A percentile compares a stretch with the other conserved stretches of the same genome.
These are phyloP conservation scores for Leptestheria dahalacensis DNA, from an alignment of 1,140 invertebrate species.

Conservation along the genomic window DNA sequence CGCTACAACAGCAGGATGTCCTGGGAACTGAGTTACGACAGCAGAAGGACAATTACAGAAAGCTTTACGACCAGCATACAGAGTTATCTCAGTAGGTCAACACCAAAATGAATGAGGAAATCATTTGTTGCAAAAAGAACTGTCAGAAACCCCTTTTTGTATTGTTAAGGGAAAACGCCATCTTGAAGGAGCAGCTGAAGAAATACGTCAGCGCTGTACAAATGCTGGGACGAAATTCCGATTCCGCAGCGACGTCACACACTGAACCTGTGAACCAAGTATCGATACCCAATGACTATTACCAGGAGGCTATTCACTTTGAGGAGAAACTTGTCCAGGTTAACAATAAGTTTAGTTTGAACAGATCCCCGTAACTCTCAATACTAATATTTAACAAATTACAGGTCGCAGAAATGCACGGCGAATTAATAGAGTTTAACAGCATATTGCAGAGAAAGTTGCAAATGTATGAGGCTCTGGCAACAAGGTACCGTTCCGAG, in stretches of 20 bases:
- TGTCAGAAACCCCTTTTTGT: not conserved
- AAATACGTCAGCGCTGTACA: slow-evolving; percentile 83
- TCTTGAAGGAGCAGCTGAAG: slow-evolving; percentile 70
- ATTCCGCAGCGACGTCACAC: not conserved
- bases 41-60: not conserved
- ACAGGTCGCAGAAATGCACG: slow-evolving; percentile 88
- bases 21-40: not conserved
- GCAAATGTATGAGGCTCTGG: slow-evolving; percentile 41
- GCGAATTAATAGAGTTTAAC: slow-evolving; percentile 89
- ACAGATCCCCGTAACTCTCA: not conserved
- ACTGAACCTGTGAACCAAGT: no score
- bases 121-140: slow-evolving; percentile 5
- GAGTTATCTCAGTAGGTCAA: no score
- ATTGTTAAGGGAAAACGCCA: slow-evolving; percentile 58
- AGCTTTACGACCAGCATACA: not conserved
- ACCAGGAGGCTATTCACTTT: slow-evolving; percentile 34
- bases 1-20: not conserved
- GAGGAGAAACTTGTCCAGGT: slow-evolving; percentile 79
- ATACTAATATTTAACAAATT: not conserved
- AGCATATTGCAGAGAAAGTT: slow-evolving; percentile 41
- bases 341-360: slow-evolving; percentile 12
- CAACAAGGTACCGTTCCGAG: slow-evolving; percentile 46
- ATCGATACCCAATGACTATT: slow-evolving; percentile 1
- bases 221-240: slow-evolving; percentile 41
- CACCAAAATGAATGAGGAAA: not conserved